These are phyloP conservation scores for Hoplodrina blanda DNA, from an alignment of 2,888 invertebrate genomes.

Conservation along the genomic window DNA sequence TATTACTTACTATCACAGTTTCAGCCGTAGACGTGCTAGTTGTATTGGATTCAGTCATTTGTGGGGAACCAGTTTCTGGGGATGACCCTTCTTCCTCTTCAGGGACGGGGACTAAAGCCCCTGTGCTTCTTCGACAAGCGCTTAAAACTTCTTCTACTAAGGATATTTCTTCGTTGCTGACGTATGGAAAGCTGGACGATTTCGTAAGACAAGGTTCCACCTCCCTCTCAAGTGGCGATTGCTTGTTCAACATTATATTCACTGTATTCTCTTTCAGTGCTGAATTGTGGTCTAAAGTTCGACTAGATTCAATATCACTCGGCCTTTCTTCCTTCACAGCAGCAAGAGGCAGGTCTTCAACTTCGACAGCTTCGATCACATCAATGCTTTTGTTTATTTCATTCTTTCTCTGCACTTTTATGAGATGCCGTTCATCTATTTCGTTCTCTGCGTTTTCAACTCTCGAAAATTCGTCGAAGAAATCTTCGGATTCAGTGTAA, in stretches of 20 bases:
- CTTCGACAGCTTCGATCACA: constrained; percentile 74
- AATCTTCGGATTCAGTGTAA: constrained; percentile 85
- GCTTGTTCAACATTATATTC: constrained; percentile 83
- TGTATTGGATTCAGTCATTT: constrained; percentile 92
- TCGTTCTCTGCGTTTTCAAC: constrained; percentile 86
- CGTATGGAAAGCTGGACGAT: constrained; percentile 82
- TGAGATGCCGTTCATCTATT: constrained; percentile 82
- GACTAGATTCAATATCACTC: constrained; percentile 82
- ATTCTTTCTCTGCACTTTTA: constrained; percentile 87
- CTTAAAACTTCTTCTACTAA: constrained; percentile 86
- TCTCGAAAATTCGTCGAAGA: constrained; percentile 80
- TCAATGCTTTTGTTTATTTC: constrained; percentile 87
- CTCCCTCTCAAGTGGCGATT: constrained; percentile 73
- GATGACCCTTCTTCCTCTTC: constrained; percentile 92
- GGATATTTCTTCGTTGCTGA: constrained; percentile 82
- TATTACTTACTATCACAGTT: constrained; percentile 93
- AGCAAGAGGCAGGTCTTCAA: constrained; percentile 68
- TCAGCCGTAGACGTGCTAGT: constrained; percentile 93
- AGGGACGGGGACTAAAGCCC: constrained; percentile 90
- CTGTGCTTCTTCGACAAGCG: constrained; percentile 85
- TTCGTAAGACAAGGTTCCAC: constrained; percentile 78
- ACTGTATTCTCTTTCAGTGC: constrained; percentile 85
- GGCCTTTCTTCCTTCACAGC: constrained; percentile 77
- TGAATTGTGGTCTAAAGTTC: constrained; percentile 78
- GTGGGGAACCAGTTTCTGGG: constrained; percentile 88